A percentile compares a stretch with the other conserved stretches of the same genome.
Conservation (phyloP, 2,888 invertebrate species). For the Calameuta pallipes region DNA sequence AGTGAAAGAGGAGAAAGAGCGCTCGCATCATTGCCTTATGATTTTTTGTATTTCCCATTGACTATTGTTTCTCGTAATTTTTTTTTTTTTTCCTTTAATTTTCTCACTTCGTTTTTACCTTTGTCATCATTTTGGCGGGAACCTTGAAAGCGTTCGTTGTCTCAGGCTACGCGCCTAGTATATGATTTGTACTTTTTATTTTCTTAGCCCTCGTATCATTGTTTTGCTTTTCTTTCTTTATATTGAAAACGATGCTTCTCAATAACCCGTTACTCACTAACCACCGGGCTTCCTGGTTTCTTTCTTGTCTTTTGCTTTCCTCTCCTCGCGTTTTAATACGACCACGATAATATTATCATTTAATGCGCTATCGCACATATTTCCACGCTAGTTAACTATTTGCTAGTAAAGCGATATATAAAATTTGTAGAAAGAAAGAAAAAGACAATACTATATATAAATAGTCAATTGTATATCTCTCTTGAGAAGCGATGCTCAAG, state of each 20-base stretch:
- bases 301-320: background rate
- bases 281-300: background rate
- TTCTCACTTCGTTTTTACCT: background rate
- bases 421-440: background rate
- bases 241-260: background rate
- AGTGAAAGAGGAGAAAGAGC: conserved; percentile 1
- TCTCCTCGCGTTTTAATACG: background rate
- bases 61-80: background rate
- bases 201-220: background rate
- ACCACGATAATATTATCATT: background rate
- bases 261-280: background rate
- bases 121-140: background rate
- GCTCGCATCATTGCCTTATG: background rate
- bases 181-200: background rate
- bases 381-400: background rate
- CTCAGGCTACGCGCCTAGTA: background rate
- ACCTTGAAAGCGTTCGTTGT: background rate
- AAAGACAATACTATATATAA: conserved; percentile 6
- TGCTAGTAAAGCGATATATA: background rate
- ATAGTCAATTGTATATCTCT: background rate
- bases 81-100: background rate
- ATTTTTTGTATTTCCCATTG: background rate
- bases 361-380: background rate
- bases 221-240: background rate
- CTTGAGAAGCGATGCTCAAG: conserved; percentile 46